These are phyloP conservation scores for Athalia circularis DNA, from an alignment of 2,888 invertebrate genomes.

Conservation along the genomic window DNA sequence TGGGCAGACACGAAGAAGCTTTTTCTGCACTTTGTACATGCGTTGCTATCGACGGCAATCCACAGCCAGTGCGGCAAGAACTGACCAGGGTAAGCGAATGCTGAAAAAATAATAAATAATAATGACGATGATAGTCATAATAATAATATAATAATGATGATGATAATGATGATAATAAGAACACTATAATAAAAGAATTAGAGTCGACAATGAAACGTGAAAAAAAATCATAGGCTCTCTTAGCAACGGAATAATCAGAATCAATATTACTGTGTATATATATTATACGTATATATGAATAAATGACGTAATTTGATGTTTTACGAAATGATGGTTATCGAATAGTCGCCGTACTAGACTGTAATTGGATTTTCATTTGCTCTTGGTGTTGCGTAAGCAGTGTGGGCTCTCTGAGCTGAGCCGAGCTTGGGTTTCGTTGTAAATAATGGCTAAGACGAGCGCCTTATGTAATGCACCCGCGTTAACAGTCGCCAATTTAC, in stretches of 20 bases:
- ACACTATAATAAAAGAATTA: conserved; percentile 20
- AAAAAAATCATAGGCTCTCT: background rate
- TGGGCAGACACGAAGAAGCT: conserved; percentile 78
- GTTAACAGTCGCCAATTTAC: conserved; percentile 15
- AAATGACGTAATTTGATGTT: background rate
- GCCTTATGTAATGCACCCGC: conserved; percentile 35
- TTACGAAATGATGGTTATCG: conserved; percentile 5
- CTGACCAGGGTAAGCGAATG: conserved; percentile 74
- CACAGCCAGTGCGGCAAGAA: conserved; percentile 76
- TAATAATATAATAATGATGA: background rate
- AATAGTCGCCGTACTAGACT: conserved; percentile 13
- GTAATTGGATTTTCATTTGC: conserved; percentile 41
- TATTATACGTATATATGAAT: background rate
- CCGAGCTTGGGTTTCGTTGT: background rate
- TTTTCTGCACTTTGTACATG: conserved; percentile 77
- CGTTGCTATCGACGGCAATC: conserved; percentile 76
- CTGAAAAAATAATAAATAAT: background rate
- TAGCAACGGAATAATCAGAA: too few relatives aligned
- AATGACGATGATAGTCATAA: background rate
- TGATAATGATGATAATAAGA: background rate
- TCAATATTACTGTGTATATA: too few relatives aligned
- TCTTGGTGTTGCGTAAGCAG: conserved; percentile 25
- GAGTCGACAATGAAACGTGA: background rate
- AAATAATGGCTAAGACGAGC: conserved; percentile 11
- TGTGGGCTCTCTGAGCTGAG: background rate